A percentile compares a stretch with the other conserved stretches of the same genome.
These are phyloP conservation scores for Ardeotis arabs DNA, from an alignment of 2,113 vertebrate genomes.

Conservation along the genomic window DNA sequence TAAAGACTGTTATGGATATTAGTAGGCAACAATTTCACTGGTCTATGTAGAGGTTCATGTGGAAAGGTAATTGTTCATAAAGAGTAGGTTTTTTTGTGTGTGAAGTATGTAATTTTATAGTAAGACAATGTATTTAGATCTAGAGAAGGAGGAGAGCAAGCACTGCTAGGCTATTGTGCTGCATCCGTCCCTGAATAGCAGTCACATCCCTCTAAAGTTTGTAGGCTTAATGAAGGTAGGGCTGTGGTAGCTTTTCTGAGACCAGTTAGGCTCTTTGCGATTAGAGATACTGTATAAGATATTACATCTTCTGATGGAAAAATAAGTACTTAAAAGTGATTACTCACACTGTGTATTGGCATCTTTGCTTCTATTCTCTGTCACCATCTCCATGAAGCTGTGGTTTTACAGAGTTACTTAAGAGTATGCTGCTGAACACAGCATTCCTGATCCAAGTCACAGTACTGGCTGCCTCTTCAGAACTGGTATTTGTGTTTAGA, in stretches of 20 bases:
- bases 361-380: background rate
- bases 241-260: background rate
- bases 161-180: background rate
- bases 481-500: background rate
- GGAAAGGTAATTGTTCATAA: background rate
- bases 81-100: background rate
- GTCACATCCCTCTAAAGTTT: background rate
- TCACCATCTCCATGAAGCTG: background rate
- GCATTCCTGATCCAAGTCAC: background rate
- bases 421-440: background rate
- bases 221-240: background rate
- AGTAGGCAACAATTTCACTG: background rate
- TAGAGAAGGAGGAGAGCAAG: background rate
- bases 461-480: background rate
- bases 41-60: background rate
- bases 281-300: background rate
- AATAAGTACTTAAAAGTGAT: background rate
- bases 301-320: background rate
- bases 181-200: background rate
- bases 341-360: background rate
- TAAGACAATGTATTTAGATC: background rate
- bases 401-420: background rate
- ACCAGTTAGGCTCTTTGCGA: background rate
- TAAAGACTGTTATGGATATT: background rate
- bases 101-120: background rate